Conservation (phyloP, 2,113 vertebrate genomes). For the Vulpes ferrilata region DNA sequence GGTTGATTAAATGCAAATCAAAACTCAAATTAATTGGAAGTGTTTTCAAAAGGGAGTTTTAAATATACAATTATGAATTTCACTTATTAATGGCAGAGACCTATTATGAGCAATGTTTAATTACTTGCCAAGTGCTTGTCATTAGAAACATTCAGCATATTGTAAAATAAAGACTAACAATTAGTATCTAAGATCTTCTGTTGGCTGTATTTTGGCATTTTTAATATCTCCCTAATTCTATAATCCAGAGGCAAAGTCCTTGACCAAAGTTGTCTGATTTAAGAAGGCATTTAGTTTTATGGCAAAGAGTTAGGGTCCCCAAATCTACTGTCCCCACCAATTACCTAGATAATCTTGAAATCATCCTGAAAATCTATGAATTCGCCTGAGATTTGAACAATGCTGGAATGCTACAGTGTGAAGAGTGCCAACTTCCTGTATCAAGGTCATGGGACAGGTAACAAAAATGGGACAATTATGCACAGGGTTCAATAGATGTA, state of each 20-base stretch:
- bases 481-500: not conserved
- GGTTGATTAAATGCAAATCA: constrained; percentile 49
- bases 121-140: not conserved
- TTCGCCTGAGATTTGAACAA: no score
- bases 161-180: constrained; percentile 25
- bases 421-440: no score
- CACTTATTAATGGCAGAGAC: not conserved
- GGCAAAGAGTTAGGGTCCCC: not conserved
- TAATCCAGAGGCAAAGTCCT: not conserved
- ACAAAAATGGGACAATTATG: not conserved
- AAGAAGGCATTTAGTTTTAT: not conserved
- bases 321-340: not conserved
- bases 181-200: not conserved
- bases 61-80: constrained; percentile 50
- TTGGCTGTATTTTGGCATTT: not conserved
- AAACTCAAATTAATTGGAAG: constrained; percentile 52
- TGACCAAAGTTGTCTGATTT: constrained; percentile 11
- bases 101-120: not conserved
- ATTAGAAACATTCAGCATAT: constrained; percentile 27
- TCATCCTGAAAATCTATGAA: no score
- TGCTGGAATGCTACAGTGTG: no score
- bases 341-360: no score
- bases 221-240: not conserved
- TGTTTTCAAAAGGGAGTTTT: constrained; percentile 45
- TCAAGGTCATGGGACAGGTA: not conserved